Evolutionary conservation across 2,113 vertebrate species (phyloP).

Genomic region (Cyphomyrus discorhynchus): DNA sequence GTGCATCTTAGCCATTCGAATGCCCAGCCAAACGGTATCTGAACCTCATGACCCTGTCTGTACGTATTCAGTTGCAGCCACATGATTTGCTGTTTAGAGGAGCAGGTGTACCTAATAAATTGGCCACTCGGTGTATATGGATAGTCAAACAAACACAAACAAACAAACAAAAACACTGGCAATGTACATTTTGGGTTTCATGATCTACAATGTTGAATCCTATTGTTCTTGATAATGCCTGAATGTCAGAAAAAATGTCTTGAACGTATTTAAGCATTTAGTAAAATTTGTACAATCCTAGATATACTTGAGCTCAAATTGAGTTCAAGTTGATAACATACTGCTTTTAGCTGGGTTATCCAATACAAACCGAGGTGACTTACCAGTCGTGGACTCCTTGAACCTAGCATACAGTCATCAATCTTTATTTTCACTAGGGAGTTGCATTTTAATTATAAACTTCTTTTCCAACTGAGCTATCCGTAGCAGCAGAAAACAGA

Average conservation of each 20-base stretch:
- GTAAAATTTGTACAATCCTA: conserved; percentile 6
- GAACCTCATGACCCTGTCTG: not conserved
- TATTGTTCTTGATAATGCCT: not conserved
- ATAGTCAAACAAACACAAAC: not conserved
- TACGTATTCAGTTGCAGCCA: not conserved
- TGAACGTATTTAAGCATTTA: not conserved
- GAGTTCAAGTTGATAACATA: not conserved
- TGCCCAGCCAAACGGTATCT: not conserved
- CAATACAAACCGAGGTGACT: not conserved
- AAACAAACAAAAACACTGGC: not conserved
- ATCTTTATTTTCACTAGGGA: not conserved
- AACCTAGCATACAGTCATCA: not conserved
- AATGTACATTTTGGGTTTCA: not conserved
- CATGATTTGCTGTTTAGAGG: not conserved
- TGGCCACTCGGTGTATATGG: not conserved
- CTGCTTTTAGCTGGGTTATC: not conserved
- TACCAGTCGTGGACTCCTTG: not conserved
- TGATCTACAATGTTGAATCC: not conserved
- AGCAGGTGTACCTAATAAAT: not conserved
- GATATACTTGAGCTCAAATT: not conserved
- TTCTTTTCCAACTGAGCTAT: conserved; percentile 3
- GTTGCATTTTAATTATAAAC: not conserved
- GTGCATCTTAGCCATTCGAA: not conserved
- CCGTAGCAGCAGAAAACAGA: not conserved
- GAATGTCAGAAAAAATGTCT: not conserved